Base-by-base conservation (phyloP, 2,888 invertebrate genomes). In the Dioctria linearis region DNA sequence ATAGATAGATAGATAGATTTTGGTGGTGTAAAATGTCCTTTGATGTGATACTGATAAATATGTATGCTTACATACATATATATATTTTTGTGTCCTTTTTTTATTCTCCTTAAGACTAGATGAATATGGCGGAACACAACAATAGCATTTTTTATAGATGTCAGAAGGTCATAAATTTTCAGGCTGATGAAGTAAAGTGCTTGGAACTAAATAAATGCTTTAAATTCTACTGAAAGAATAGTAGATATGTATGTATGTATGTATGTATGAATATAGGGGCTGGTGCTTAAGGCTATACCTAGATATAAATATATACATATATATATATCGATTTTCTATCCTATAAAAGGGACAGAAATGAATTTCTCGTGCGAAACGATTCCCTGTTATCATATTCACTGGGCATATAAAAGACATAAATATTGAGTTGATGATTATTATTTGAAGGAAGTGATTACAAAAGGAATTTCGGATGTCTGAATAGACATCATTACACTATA, bases 171-270 rank as follows among this genome's bases (percentile, higher is more conserved):
- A 67, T 67, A 40, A 66, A 66, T 66, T 42, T 13, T 37, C 39
- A 13, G 40, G 66, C 42, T 66, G 67, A 67, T 67, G 67, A 67
- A 67, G 67, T 67, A 67, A 67, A 67, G 67, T 67, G 46, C 67
- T 67, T 67, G 67, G 49, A 67, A 67, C 67, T 67, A 67, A 67
- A 67, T 67, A 67, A 67, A 67, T 67, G 67, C 46, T 46, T 46
- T 46, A 46, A 67, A 67, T 67, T 43, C 11, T 5, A 46, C 8
- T 49, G 49, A 49, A 49, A n/a, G 25, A 25, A 25, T 25, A 2
- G 25, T 25, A 39, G 8, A 37, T 25, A 25, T 25, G 25, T 25
- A 25, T 0, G 25, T 25, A 25, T 25, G 25, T 25, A 25, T 25
- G 25, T 25, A 25, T 25, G 25, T 25, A 0, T 25, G 25, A 25